Base-by-base conservation (phyloP, 1,140 invertebrate species). In the Cryptotermes secundus region DNA sequence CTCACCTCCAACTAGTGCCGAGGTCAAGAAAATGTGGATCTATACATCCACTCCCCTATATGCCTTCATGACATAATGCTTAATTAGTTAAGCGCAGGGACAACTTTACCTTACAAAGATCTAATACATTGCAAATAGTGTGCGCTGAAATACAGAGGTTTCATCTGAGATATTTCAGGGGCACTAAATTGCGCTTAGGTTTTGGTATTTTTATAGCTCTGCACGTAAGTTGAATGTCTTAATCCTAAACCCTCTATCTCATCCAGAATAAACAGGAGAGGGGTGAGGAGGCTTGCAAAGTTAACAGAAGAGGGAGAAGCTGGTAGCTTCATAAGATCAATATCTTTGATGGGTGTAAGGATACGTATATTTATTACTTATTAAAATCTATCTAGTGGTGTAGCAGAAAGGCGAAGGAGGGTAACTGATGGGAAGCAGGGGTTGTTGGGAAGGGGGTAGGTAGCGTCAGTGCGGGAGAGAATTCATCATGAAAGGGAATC, bases 311-410 rank as follows among this genome's bases (percentile, higher is more conserved):
- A 26, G 35, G 45, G 31, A 53, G 81, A 59, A 31, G 81, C 31
- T 53, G 81, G 81, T 53, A 82, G 81, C n/a, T 53, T 82, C 81
- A 82, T 82, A 82, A 82, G 81, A 82, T 82, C 81, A 82, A 82
- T 82, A 82, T 49, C 81, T 82, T 82, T 82, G 81, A 82, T 82
- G 81, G 81, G 81, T 53, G 81, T 59, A 82, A 82, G 81, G 42
- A 82, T 82, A 82, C 81, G 81, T 82, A 82, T 82, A 82, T 82
- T 82, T 82, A 82, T 82, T 82, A 82, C 81, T 82, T 82, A 82
- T 82, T 82, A 82, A 82, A 82, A 82, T 82, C 81, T 82, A 82
- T 82, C 53, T 82, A 45, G 42, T 82, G 42, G 81, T 82, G 81
- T 82, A 82, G 42, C 81, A 45, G 42, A 82, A 42, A 72, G 59